Evolutionary conservation across 2,797 vertebrate genomes (phyloP), one percentile per base, ranked within the genome.

Genomic region (Xerus rutilus): DNA sequence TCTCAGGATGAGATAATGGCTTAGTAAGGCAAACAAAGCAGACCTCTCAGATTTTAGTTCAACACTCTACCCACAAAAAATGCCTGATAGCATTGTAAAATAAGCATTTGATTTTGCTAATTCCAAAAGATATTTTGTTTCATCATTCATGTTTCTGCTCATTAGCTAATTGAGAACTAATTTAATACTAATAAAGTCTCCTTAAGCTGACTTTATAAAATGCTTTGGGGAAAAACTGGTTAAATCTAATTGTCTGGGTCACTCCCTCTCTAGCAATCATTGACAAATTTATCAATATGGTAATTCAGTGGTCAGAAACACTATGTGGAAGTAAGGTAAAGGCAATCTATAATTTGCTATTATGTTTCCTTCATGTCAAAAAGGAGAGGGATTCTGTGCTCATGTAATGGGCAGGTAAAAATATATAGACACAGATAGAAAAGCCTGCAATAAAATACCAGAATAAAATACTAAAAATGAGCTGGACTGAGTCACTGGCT

Each of bases 161-260:
- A 93, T 89, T 49, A 96, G 69, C 84, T 94, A 89, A 95, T 86
- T 96, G 49, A 91, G 93, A 87, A 49, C 30, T 86, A 92, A 89
- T 96, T 93, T 91, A 89, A 97, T 92, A 83, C 57, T 59, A 91
- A 81, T 13, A 65, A n/a, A 52, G 4, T 62, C 14, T 93, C 65
- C 5, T 91, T 83, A 89, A 97, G 12, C 8, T 84, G 62, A 81
- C 14, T 92, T 81, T 86, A 43, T 15, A 73, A 70, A 35, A 81
- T 4, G 0, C 54, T 96, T 96, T 77, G 23, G 35, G 88, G 20
- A 2, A 17, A 52, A 89, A 13, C 3, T 65, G 70, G 45, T 82
- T 83, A 76, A 88, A 69, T 89, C 23, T 89, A 39, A 25, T 28
- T 52, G 2, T 70, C 72, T 79, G 18, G 62, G 8, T 89, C 92